A percentile compares a stretch with the other conserved stretches of the same genome.
Conservation (phyloP, 2,797 vertebrate species). For the Crax fasciolata region DNA sequence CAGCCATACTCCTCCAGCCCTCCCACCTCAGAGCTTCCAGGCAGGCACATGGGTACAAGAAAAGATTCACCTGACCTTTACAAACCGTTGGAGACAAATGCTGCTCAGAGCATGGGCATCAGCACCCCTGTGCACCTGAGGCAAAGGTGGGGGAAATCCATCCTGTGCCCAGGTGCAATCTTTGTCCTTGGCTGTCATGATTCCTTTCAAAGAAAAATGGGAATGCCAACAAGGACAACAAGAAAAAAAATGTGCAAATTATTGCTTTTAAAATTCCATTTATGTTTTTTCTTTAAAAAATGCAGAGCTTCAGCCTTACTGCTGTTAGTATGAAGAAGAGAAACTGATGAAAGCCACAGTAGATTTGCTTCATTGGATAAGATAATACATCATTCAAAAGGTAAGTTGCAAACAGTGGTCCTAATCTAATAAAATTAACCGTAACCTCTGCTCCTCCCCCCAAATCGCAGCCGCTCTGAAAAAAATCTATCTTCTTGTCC, state of each 20-base stretch:
- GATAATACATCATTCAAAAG: slow-evolving; percentile 55
- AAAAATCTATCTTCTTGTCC: slow-evolving; percentile 52
- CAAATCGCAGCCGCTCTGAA: slow-evolving; percentile 11
- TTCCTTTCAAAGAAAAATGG: background rate
- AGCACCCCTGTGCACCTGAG: background rate
- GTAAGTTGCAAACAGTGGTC: slow-evolving; percentile 63
- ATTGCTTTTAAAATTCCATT: background rate
- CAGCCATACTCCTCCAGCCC: background rate
- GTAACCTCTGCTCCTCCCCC: slow-evolving; percentile 49
- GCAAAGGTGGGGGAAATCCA: background rate
- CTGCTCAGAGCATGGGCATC: background rate
- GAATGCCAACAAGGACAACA: background rate
- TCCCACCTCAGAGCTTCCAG: background rate
- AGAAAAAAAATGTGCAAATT: background rate
- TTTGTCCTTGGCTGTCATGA: background rate
- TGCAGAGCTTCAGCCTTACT: background rate
- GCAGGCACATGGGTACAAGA: fast-evolving
- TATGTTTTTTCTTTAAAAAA: background rate
- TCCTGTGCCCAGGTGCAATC: background rate
- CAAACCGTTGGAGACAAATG: background rate
- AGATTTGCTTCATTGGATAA: slow-evolving; percentile 38
- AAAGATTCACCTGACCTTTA: background rate
- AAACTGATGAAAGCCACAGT: slow-evolving; percentile 61
- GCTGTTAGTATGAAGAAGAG: background rate
- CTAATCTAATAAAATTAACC: slow-evolving; percentile 58